phyloP scores from a whole-genome alignment of 2,888 invertebrate species.

The Scaeva pyrastri region DNA sequence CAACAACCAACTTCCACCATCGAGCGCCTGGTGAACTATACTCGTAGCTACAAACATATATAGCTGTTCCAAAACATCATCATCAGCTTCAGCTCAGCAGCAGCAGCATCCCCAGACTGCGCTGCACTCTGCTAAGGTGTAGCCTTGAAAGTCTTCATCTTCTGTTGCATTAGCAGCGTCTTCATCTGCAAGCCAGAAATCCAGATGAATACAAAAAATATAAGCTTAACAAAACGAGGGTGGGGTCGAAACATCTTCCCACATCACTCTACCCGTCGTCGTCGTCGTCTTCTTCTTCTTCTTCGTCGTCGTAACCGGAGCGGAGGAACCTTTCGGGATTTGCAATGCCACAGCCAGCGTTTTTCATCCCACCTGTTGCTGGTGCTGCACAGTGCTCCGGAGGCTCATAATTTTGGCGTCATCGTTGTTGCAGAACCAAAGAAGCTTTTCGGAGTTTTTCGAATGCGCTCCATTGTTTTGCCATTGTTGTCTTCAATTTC shows the following conservation, averaged over 20 bases:
- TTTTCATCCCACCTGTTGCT: conserved; percentile 61
- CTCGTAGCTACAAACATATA: background rate
- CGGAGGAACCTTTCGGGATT: conserved; percentile 48
- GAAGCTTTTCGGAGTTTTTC: conserved; percentile 35
- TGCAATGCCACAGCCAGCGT: conserved; percentile 25
- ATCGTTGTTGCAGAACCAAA: background rate
- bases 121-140: conserved; percentile 33
- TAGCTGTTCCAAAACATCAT: conserved; percentile 33
- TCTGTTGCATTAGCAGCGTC: conserved; percentile 52
- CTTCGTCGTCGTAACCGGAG: background rate
- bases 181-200: conserved; percentile 45
- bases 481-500: conserved; percentile 54
- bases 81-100: conserved; percentile 39
- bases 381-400: conserved; percentile 41
- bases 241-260: conserved; percentile 62
- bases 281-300: too few species aligned
- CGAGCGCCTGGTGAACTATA: background rate
- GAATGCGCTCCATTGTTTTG: conserved; percentile 49
- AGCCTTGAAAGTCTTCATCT: conserved; percentile 68
- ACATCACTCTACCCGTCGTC: conserved; percentile 31
- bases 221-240: conserved; percentile 34
- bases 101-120: background rate
- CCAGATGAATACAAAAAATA: conserved; percentile 11
- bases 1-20: conserved; percentile 41
- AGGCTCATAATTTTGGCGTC: conserved; percentile 35